These are phyloP conservation scores for Phrixothrix hirtus DNA, from an alignment of 2,888 invertebrate species.

Conservation along the genomic window DNA sequence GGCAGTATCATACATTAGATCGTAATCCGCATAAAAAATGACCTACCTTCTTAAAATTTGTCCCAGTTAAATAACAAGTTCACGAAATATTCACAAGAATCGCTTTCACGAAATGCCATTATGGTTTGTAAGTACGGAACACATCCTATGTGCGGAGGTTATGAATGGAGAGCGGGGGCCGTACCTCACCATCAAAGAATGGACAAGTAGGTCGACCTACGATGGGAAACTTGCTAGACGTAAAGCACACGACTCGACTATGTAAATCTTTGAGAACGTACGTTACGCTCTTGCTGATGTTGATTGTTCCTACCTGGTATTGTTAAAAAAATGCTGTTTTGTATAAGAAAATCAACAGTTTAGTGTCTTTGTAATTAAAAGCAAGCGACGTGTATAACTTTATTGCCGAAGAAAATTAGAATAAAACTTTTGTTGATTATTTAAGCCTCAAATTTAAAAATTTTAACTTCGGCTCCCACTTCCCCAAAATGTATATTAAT, in stretches of 20 bases:
- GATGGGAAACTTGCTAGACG: constrained; percentile 21
- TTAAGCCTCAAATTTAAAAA: no score
- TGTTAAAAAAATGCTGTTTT: no score
- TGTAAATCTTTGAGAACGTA: constrained; percentile 1
- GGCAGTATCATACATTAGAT: constrained; percentile 39
- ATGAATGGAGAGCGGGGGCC: constrained; percentile 22
- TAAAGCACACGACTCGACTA: constrained; percentile 9
- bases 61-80: constrained; percentile 2
- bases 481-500: no score
- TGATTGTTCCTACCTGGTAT: no score
- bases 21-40: constrained; percentile 40
- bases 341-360: no score
- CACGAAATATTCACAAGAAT: background rate
- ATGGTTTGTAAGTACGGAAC: constrained; percentile 9
- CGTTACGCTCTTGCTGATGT: no score
- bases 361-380: no score
- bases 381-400: no score
- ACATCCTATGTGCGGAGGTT: constrained; percentile 5
- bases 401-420: no score
- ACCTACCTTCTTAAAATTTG: constrained; percentile 7
- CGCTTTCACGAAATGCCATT: constrained; percentile 18
- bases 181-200: constrained; percentile 19
- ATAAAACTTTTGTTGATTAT: no score
- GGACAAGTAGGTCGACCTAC: constrained; percentile 16
- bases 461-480: no score